These are phyloP conservation scores for Excalfactoria chinensis DNA, from an alignment of 2,113 vertebrate genomes.

Conservation along the genomic window DNA sequence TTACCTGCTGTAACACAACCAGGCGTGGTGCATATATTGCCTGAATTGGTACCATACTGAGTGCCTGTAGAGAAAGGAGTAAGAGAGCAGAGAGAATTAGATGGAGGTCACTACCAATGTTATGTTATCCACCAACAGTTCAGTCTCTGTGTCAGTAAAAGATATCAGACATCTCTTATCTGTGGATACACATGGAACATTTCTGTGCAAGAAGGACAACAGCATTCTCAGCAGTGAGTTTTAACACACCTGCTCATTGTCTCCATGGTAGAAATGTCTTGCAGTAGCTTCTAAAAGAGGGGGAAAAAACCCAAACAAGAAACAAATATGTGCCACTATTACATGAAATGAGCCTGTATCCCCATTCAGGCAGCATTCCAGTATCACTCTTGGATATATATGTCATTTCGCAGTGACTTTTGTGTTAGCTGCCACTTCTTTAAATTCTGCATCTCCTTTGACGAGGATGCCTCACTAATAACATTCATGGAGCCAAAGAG, in stretches of 20 bases:
- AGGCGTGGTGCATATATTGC: slow-evolving; percentile 82
- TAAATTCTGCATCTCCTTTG: background rate
- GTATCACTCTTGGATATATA: background rate
- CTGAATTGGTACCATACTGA: slow-evolving; percentile 26
- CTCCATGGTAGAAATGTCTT: background rate
- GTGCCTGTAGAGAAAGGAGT: slow-evolving; percentile 73
- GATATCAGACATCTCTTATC: background rate
- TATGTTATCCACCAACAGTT: background rate
- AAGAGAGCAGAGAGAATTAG: background rate
- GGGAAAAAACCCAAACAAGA: background rate
- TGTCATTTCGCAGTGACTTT: background rate
- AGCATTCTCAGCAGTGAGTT: background rate
- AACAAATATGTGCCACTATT: background rate
- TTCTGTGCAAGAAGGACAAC: background rate
- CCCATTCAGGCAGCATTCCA: background rate
- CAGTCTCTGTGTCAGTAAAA: background rate
- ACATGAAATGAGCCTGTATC: background rate
- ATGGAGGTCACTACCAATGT: background rate
- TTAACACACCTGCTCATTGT: background rate
- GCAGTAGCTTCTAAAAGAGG: background rate
- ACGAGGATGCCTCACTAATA: background rate
- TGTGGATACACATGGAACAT: background rate
- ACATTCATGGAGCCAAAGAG: background rate
- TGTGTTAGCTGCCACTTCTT: background rate
- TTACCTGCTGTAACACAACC: slow-evolving; percentile 94